Conservation (phyloP, 2,113 vertebrate genomes). For the Microcebus griseorufus region DNA sequence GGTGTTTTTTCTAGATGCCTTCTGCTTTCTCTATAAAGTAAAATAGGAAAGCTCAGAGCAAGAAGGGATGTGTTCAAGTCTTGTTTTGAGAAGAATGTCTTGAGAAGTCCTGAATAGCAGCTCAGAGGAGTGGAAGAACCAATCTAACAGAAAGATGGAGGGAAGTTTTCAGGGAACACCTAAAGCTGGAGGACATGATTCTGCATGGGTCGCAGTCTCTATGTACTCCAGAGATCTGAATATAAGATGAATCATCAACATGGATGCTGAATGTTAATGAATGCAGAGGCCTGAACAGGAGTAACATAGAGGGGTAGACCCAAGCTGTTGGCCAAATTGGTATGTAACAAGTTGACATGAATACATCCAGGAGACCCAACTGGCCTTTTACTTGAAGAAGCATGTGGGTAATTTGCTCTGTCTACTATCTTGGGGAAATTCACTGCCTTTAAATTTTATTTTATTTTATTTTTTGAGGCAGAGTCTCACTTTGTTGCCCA, state of each 20-base stretch:
- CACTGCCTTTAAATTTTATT: no score
- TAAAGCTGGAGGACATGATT: background rate
- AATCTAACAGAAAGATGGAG: background rate
- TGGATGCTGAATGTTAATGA: background rate
- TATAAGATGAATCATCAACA: background rate
- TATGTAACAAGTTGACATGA: background rate
- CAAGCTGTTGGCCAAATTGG: background rate
- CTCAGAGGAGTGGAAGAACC: background rate
- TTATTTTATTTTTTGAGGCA: no score
- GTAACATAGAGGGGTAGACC: background rate
- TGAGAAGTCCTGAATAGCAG: background rate
- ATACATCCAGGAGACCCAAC: background rate
- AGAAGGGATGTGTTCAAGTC: background rate
- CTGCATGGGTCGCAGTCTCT: background rate
- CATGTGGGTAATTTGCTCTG: background rate
- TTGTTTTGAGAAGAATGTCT: background rate
- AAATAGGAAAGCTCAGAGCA: background rate
- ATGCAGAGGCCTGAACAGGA: background rate
- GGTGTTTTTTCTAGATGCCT: background rate
- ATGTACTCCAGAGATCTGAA: background rate
- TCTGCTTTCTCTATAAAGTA: constrained; percentile 14
- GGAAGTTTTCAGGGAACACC: background rate
- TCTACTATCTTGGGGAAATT: background rate
- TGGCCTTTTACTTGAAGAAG: background rate
- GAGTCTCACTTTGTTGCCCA: no score